These are phyloP conservation scores for Nycteola revayana DNA, from an alignment of 2,888 invertebrate genomes.

Conservation along the genomic window DNA sequence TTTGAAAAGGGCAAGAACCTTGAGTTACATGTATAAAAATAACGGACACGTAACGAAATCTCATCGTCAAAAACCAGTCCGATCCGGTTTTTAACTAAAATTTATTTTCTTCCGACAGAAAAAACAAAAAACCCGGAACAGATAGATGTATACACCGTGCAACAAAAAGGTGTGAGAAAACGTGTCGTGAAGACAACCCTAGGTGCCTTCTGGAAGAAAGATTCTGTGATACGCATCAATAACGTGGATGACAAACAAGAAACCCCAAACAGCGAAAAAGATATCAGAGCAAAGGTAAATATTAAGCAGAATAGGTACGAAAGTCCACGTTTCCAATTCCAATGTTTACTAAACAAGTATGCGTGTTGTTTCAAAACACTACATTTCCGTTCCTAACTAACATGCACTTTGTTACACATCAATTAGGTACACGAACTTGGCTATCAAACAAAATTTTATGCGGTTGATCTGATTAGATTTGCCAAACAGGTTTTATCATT, in stretches of 20 bases:
- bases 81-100: constrained; percentile 22
- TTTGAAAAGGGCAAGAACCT: constrained; percentile 43
- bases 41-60: constrained; percentile 24
- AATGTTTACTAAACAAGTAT: constrained; percentile 23
- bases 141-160: constrained; percentile 85
- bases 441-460: constrained; percentile 14
- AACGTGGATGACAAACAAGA: constrained; percentile 88
- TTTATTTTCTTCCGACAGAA: constrained; percentile 71
- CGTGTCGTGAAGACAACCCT: constrained; percentile 84
- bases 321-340: constrained; percentile 66
- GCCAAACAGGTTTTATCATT: constrained; percentile 19
- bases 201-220: constrained; percentile 86
- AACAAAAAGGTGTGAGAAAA: constrained; percentile 81
- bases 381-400: constrained; percentile 10
- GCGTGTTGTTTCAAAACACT: constrained; percentile 9
- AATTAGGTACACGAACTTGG: constrained; percentile 16
- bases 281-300: constrained; percentile 85
- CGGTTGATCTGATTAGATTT: constrained; percentile 7
- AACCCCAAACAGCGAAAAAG: constrained; percentile 84
- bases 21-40: constrained; percentile 22
- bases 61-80: constrained; percentile 10
- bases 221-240: constrained; percentile 86
- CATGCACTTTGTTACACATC: constrained; percentile 10
- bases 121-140: constrained; percentile 88
- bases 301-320: constrained; percentile 28